Percentiles rank a stretch among this genome's conserved stretches.
Conservation (phyloP, 2,113 vertebrate genomes). For the Neoarius graeffei region DNA sequence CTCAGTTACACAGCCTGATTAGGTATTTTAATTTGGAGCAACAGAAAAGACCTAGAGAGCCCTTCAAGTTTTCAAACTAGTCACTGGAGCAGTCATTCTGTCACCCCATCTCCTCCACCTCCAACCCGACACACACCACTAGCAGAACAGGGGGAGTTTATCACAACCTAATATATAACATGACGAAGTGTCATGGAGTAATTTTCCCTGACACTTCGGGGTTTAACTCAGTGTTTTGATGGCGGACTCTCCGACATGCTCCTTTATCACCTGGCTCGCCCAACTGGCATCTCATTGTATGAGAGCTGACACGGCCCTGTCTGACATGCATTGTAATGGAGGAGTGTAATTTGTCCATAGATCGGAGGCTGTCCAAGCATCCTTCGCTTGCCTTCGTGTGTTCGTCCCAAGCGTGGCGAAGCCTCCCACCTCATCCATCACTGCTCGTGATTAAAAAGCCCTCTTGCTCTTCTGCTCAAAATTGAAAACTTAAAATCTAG, state of each 20-base stretch:
- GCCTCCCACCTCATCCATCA: slow-evolving; percentile 77
- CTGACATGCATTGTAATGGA: slow-evolving; percentile 79
- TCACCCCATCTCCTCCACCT: slow-evolving; percentile 33
- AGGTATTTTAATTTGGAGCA: not conserved
- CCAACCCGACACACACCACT: slow-evolving; percentile 40
- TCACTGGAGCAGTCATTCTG: slow-evolving; percentile 15
- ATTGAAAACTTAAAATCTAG: slow-evolving; percentile 57
- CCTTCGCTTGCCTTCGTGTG: slow-evolving; percentile 63
- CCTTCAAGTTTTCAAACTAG: slow-evolving; percentile 7
- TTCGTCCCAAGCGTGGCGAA: slow-evolving; percentile 65
- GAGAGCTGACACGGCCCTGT: slow-evolving; percentile 77
- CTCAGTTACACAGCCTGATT: not conserved
- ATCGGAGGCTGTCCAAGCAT: slow-evolving; percentile 73
- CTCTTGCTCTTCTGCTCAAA: slow-evolving; percentile 67
- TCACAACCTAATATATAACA: slow-evolving; percentile 65
- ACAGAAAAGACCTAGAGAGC: not conserved
- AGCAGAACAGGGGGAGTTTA: slow-evolving; percentile 63
- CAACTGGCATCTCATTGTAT: slow-evolving; percentile 75
- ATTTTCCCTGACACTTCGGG: slow-evolving; percentile 66
- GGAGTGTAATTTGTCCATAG: slow-evolving; percentile 79
- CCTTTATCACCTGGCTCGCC: slow-evolving; percentile 74
- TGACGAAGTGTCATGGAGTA: slow-evolving; percentile 66
- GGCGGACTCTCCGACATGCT: slow-evolving; percentile 56
- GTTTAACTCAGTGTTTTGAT: slow-evolving; percentile 63
- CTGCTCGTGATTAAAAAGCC: slow-evolving; percentile 74